phyloP scores from a whole-genome alignment of 2,888 invertebrate genomes.

The Pterostichus madidus region DNA sequence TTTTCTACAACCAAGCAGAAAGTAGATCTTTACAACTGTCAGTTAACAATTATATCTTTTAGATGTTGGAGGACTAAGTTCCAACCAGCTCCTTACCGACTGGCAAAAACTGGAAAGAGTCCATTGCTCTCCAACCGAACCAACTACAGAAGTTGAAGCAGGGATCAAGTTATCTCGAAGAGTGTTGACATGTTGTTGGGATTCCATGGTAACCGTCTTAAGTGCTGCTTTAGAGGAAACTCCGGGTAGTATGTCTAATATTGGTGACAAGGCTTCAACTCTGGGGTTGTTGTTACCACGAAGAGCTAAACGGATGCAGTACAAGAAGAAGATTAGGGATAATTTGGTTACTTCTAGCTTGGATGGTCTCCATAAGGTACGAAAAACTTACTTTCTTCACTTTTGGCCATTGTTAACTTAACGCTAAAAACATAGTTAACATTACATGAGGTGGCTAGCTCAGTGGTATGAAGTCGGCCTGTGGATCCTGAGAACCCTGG shows the following conservation, averaged over 20 bases:
- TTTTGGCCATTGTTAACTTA: too few species aligned
- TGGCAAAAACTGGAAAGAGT: slow-evolving; percentile 92
- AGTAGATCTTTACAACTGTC: too few species aligned
- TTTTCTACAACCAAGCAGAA: too few species aligned
- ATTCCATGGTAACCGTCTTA: slow-evolving; percentile 92
- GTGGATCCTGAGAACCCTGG: too few species aligned
- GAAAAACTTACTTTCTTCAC: slow-evolving; percentile 9
- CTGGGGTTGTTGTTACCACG: slow-evolving; percentile 82
- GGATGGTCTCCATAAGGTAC: slow-evolving; percentile 92
- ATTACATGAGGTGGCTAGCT: too few species aligned
- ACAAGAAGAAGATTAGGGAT: slow-evolving; percentile 84
- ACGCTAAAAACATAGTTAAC: too few species aligned
- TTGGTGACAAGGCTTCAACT: slow-evolving; percentile 76
- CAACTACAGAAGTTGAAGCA: slow-evolving; percentile 88
- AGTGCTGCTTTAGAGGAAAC: slow-evolving; percentile 86
- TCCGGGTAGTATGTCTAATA: slow-evolving; percentile 74
- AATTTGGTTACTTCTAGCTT: slow-evolving; percentile 91
- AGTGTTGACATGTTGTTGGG: slow-evolving; percentile 94
- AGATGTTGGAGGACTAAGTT: slow-evolving; percentile 92
- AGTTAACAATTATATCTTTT: slow-evolving; percentile 71
- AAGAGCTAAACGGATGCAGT: slow-evolving; percentile 77
- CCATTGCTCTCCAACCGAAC: slow-evolving; percentile 81
- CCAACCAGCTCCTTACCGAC: slow-evolving; percentile 91
- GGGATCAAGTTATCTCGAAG: slow-evolving; percentile 88
- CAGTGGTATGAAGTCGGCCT: too few species aligned